phyloP scores from a whole-genome alignment of 2,888 invertebrate genomes.

The Cosmorhoe ocellata region DNA sequence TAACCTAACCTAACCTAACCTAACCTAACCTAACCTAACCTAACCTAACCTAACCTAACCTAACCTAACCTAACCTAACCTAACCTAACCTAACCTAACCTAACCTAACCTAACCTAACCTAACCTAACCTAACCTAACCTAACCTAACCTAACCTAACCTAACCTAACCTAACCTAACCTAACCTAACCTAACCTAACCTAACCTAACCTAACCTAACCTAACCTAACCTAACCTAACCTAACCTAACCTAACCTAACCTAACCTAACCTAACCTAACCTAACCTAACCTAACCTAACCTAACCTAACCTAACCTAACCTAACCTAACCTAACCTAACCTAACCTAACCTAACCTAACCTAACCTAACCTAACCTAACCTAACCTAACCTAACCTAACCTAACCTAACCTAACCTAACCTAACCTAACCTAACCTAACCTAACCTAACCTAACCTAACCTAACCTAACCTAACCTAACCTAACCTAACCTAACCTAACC shows the following conservation, averaged over 20 bases:
- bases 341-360: conserved; percentile 23
- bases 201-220: conserved; percentile 34
- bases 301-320: conserved; percentile 32
- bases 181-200: conserved; percentile 29
- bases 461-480: conserved; percentile 24
- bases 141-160: conserved; percentile 30
- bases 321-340: conserved; percentile 10
- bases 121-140: conserved; percentile 30
- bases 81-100: conserved; percentile 24
- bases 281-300: conserved; percentile 36
- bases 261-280: conserved; percentile 36
- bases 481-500: conserved; percentile 24
- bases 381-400: conserved; percentile 24
- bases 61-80: conserved; percentile 21
- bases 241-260: conserved; percentile 33
- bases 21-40: conserved; percentile 29
- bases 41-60: conserved; percentile 29
- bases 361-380: conserved; percentile 24
- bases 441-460: conserved; percentile 24
- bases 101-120: conserved; percentile 35
- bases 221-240: conserved; percentile 32
- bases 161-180: conserved; percentile 25
- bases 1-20: conserved; percentile 35
- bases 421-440: conserved; percentile 23
- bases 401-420: conserved; percentile 23